Percentiles rank a stretch among this genome's conserved stretches.
These are phyloP conservation scores for Lasiurus cinereus DNA, from an alignment of 2,113 vertebrate genomes.

Conservation along the genomic window DNA sequence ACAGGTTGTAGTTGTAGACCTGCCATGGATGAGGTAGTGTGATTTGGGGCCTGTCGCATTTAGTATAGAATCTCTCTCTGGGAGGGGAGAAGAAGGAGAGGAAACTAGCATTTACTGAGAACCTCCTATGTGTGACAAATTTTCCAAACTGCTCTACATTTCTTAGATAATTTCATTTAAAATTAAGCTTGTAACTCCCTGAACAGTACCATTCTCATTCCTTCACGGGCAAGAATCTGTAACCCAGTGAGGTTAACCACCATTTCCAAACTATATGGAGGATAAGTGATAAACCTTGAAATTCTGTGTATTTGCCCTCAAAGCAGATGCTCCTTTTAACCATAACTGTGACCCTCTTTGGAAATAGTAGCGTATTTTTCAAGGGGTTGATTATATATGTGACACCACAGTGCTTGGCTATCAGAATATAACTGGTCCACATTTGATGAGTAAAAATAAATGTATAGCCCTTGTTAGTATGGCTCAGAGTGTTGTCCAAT, in stretches of 20 bases:
- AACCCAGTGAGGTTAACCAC: neutral
- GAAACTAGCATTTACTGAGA: neutral
- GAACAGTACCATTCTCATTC: neutral
- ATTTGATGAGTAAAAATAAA: neutral
- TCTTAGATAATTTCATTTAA: neutral
- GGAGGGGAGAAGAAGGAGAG: neutral
- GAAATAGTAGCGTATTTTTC: neutral
- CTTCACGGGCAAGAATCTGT: neutral
- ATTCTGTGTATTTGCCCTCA: neutral
- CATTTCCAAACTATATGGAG: neutral
- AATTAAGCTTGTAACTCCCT: neutral
- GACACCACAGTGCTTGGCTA: neutral
- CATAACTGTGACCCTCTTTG: neutral
- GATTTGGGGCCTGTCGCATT: neutral
- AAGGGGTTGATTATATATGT: neutral
- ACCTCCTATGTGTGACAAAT: neutral
- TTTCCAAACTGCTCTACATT: neutral
- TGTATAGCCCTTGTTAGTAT: neutral
- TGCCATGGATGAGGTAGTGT: neutral
- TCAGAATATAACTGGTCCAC: conserved; percentile 38
- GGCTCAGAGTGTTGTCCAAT: neutral
- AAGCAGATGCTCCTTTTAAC: neutral
- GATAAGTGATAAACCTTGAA: neutral
- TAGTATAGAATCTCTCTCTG: neutral
- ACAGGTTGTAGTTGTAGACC: neutral